A percentile compares a stretch with the other conserved stretches of the same genome.
Evolutionary conservation across 2,888 invertebrate species (phyloP).

Genomic region (Athalia circularis): DNA sequence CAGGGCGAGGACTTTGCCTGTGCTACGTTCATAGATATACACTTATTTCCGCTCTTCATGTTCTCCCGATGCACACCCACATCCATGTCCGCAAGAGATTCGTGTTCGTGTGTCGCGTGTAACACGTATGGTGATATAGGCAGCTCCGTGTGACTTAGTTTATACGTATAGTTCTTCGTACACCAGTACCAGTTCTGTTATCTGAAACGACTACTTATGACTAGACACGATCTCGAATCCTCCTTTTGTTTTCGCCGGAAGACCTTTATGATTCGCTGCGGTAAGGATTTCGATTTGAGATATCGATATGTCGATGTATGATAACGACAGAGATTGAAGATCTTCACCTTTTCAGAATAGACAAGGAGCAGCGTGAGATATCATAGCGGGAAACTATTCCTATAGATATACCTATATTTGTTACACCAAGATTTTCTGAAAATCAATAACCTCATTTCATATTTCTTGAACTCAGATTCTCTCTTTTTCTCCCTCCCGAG

Average conservation of each 20-base stretch:
- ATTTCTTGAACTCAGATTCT: too few species aligned
- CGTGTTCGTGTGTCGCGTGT: not conserved
- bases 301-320: conserved; percentile 54
- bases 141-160: conserved; percentile 19
- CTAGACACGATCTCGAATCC: conserved; percentile 65
- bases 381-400: conserved; percentile 1
- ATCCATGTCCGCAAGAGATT: conserved; percentile 2
- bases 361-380: conserved; percentile 25
- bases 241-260: conserved; percentile 60
- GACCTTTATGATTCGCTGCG: conserved; percentile 62
- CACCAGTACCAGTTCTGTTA: conserved; percentile 48
- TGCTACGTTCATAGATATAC: too few species aligned
- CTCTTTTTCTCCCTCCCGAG: too few species aligned
- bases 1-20: not conserved
- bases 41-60: too few species aligned
- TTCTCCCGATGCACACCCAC: not conserved
- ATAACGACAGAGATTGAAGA: conserved; percentile 40
- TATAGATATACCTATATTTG: not conserved
- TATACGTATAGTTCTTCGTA: conserved; percentile 27
- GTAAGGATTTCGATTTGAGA: conserved; percentile 65
- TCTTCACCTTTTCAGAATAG: conserved; percentile 29
- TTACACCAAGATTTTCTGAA: not conserved
- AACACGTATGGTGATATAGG: not conserved
- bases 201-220: conserved; percentile 69
- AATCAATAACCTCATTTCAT: not conserved